Base-by-base conservation (phyloP, 2,797 vertebrate genomes). In the Schizopygopsis pylzovi region DNA sequence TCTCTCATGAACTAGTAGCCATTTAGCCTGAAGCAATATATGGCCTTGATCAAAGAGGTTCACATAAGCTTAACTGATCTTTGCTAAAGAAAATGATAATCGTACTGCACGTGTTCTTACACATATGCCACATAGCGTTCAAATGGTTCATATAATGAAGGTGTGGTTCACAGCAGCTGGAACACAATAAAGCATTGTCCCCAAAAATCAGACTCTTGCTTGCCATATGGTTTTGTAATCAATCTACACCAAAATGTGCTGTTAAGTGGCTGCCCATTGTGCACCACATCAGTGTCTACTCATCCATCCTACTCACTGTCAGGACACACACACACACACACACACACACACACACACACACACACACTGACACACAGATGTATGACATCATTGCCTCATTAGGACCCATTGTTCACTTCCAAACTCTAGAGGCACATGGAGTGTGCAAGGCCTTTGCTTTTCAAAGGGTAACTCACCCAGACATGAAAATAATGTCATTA, bases 111-210 rank as follows among this genome's bases (percentile, higher is more conserved):
- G 67, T 20, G 54, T 15, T 49, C n/a, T 28, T 39, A 11, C 63
- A 88, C 82, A 85, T 28, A 84, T 22, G 54, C 8, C 8, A 47
- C n/a, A 80, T 22, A 65, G 47, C 28, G 2, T 79, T 87, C 90
- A 89, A 91, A 86, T 45, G 41, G 3, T 81, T 88, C 89, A 89
- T 91, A 87, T 84, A 89, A 71, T 79, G 18, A 85, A 49, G 83
- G 63, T 81, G 47, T 28, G 89, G 92, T 88, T 87, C 37, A 41
- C 86, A 61, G 84, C 90, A 90, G 81, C 84, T 86, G 92, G 89
- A 94, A 93, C 86, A 95, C 93, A 95, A 95, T 96, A 93, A 91
- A 86, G 92, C 90, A 94, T 95, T 95, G 94, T 96, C 92, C 91
- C 92, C 88, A 88, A 89, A 93, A 89, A 93, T 91, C 92, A 82